A percentile compares a stretch with the other conserved stretches of the same genome.
Evolutionary conservation across 2,797 vertebrate genomes (phyloP).

Genomic region (Euphonia xanthogaster): DNA sequence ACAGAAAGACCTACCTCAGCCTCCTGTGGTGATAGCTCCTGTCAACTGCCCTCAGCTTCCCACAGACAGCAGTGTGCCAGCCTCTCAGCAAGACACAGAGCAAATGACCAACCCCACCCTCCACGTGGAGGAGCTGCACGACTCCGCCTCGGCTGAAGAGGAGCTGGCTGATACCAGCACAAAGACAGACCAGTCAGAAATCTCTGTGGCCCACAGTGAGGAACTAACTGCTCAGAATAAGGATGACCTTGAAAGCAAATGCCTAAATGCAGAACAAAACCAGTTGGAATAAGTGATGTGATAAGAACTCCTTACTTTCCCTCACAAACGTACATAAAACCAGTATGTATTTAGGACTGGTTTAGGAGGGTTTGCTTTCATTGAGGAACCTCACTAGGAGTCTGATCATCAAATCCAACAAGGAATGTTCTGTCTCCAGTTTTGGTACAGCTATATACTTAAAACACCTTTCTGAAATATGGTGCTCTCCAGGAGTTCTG

Average conservation of each 20-base stretch:
- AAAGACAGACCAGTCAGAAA: neutral
- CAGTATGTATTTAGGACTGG: slow-evolving; percentile 39
- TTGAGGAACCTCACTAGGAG: neutral
- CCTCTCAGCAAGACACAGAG: slow-evolving; percentile 20
- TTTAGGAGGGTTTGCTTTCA: slow-evolving; percentile 1
- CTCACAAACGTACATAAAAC: slow-evolving; percentile 9
- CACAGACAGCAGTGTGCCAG: neutral
- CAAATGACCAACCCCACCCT: slow-evolving; percentile 58
- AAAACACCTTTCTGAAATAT: slow-evolving; percentile 43
- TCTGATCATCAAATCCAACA: neutral
- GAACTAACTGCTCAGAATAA: slow-evolving; percentile 58
- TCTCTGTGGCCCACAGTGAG: neutral
- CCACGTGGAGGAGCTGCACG: neutral
- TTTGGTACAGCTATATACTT: neutral
- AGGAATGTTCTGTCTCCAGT: slow-evolving; percentile 21
- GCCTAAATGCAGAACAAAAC: slow-evolving; percentile 2
- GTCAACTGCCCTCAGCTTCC: slow-evolving; percentile 74
- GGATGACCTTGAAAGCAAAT: slow-evolving; percentile 61
- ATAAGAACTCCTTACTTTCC: neutral
- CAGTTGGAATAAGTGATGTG: slow-evolving; percentile 65
- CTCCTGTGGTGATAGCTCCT: slow-evolving; percentile 82
- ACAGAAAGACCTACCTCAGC: slow-evolving; percentile 79
- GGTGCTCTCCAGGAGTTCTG: slow-evolving; percentile 64
- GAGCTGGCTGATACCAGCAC: neutral
- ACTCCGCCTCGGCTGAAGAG: neutral